Base-by-base conservation (phyloP, 2,888 invertebrate species). In the Timandra comae region DNA sequence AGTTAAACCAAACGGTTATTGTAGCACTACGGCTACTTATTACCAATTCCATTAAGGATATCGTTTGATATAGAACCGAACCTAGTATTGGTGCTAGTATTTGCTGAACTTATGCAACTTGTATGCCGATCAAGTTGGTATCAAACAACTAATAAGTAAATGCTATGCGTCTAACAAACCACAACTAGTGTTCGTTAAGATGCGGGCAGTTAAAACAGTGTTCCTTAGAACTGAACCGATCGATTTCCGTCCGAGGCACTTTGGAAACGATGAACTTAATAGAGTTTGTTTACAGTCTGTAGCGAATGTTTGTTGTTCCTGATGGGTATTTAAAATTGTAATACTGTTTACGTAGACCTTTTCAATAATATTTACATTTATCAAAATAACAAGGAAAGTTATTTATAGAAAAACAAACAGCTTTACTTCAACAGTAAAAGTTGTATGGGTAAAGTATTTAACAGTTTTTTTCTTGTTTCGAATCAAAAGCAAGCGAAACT, bases 71-170 rank as follows among this genome's bases (percentile, higher is more conserved):
- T 6, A 16, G 4, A 16, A 3, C 16, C 16, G 16, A 3, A 5
- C 16, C 16, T 16, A 5, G 16, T 16, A n/a, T n/a, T n/a, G n/a
- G n/a, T n/a, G n/a, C n/a, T n/a, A n/a, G n/a, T n/a, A n/a, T n/a
- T n/a, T n/a, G 7, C 24, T 19, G 8, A 38, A 42, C 35, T 42
- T 34, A n/a, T n/a, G 26, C 13, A 24, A 24, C 34, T 33, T 20
- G 29, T 27, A 29, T 24, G 35, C 39, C 39, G 37, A 35, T 22
- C 38, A 53, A 61, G 50, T 62, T 66, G 27, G 39, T 48, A 52
- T 51, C 50, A 45, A 29, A 39, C 47, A 60, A 64, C 65, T 68
- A 68, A 65, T 70, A 63, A 64, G 65, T 60, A 54, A 64, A 65
- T 56, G 57, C 56, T 53, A 44, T 49, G 45, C 48, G 45, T 49